These are phyloP conservation scores for Drosophila nigromelanica DNA, from an alignment of 1,140 invertebrate species.

Conservation along the genomic window DNA sequence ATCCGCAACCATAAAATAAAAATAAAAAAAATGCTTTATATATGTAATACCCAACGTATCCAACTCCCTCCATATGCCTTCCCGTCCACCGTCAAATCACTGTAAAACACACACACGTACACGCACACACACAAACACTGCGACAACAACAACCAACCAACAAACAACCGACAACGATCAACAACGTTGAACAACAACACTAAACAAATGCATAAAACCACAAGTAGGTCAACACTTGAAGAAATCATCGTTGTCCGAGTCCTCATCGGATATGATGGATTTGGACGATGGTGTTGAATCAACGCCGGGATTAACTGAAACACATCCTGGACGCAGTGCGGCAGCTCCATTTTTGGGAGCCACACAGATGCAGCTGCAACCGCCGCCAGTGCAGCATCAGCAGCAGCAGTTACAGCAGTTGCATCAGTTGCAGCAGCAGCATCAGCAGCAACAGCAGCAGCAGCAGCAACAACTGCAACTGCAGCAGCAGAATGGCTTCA, in stretches of 20 bases:
- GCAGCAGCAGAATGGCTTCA: conserved; percentile 48
- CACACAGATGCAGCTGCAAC: conserved; percentile 60
- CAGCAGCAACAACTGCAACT: conserved; percentile 49
- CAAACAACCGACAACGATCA: conserved; percentile 20
- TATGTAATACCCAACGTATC: conserved; percentile 6
- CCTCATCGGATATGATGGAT: conserved; percentile 97
- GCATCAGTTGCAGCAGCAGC: conserved; percentile 42
- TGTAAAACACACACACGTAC: conserved; percentile 9
- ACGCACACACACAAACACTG: conserved; percentile 22
- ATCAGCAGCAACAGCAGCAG: conserved; percentile 51
- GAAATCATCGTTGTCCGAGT: conserved; percentile 95
- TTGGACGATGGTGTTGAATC: conserved; percentile 94
- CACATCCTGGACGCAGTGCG: conserved; percentile 78
- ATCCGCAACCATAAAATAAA: conserved; percentile 5
- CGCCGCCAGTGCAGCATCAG: conserved; percentile 45
- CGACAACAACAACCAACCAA: conserved; percentile 37
- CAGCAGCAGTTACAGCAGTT: conserved; percentile 46
- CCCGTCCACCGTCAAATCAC: conserved; percentile 16
- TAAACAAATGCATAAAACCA: conserved; percentile 80
- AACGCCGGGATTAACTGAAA: conserved; percentile 86
- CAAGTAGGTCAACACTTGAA: conserved; percentile 93
- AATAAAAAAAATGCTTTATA: not conserved
- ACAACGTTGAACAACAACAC: conserved; percentile 63
- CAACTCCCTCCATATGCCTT: conserved; percentile 8
- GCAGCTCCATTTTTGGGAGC: conserved; percentile 84